These are phyloP conservation scores for Scrobipalpa costella DNA, from an alignment of 2,888 invertebrate genomes.

Conservation along the genomic window DNA sequence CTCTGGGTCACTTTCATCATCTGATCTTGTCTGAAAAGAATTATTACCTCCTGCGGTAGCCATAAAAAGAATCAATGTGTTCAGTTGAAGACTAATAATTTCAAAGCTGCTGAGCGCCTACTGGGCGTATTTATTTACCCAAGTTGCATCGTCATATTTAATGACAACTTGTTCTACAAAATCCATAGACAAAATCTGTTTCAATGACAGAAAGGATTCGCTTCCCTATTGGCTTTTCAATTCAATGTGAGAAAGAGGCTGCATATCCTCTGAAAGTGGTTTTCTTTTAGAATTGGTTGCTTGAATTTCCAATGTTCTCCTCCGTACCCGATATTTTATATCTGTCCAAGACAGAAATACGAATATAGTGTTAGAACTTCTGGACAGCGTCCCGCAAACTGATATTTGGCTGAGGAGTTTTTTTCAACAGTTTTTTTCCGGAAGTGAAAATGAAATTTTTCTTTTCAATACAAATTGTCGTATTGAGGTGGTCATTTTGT, in stretches of 20 bases:
- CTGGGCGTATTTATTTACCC: conserved; percentile 28
- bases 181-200: conserved; percentile 38
- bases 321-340: conserved; percentile 62
- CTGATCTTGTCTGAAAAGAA: background rate
- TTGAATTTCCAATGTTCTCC: conserved; percentile 56
- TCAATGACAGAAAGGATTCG: conserved; percentile 56
- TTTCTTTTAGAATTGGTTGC: conserved; percentile 46
- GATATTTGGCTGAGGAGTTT: too few species aligned
- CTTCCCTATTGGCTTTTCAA: too few species aligned
- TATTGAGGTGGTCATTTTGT: too few species aligned
- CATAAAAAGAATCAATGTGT: background rate
- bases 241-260: conserved; percentile 52
- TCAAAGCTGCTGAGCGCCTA: too few species aligned
- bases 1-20: background rate
- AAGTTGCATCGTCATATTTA: conserved; percentile 55
- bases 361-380: too few species aligned
- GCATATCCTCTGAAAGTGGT: conserved; percentile 46
- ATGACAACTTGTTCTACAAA: conserved; percentile 47
- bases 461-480: too few species aligned
- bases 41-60: background rate
- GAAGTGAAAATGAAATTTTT: too few species aligned
- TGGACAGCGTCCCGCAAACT: too few species aligned
- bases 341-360: conserved; percentile 62
- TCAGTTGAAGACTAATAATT: background rate
- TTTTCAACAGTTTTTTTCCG: too few species aligned